A percentile compares a stretch with the other conserved stretches of the same genome.
phyloP scores from a whole-genome alignment of 2,113 vertebrate species.

The Okapia johnstoni region DNA sequence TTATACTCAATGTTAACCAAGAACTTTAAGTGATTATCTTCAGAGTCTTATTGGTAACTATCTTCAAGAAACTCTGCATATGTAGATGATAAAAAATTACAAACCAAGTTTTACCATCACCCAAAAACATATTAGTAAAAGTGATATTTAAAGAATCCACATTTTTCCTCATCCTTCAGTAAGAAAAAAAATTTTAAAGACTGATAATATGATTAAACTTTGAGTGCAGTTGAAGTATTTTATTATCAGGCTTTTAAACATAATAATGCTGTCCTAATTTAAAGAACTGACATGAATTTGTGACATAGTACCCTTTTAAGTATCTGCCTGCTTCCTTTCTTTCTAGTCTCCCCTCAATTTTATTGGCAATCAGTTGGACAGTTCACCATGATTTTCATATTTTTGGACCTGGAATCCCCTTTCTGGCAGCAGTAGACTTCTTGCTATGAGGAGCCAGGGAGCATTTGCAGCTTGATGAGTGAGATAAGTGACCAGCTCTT shows the following conservation, averaged over 20 bases:
- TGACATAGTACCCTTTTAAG: not conserved
- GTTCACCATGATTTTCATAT: not conserved
- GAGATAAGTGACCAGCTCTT: not conserved
- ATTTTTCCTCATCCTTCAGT: not conserved
- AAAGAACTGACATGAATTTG: not conserved
- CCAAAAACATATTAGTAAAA: not conserved
- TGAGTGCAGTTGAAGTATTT: not conserved
- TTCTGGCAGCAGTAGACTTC: not conserved
- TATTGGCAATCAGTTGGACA: not conserved
- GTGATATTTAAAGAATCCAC: not conserved
- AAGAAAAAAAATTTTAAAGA: not conserved
- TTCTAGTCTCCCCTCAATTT: not conserved
- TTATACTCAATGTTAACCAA: not conserved
- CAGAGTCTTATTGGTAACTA: not conserved
- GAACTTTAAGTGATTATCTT: not conserved
- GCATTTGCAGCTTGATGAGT: not conserved
- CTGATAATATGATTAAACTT: not conserved
- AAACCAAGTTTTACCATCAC: not conserved
- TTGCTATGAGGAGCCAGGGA: not conserved
- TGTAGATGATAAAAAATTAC: not conserved
- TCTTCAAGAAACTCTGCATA: not conserved
- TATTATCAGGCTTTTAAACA: not conserved
- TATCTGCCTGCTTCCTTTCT: not conserved
- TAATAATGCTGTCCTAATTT: not conserved
- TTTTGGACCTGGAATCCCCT: not conserved